phyloP scores from a whole-genome alignment of 2,797 vertebrate species.

The Onychomys leucogaster region DNA sequence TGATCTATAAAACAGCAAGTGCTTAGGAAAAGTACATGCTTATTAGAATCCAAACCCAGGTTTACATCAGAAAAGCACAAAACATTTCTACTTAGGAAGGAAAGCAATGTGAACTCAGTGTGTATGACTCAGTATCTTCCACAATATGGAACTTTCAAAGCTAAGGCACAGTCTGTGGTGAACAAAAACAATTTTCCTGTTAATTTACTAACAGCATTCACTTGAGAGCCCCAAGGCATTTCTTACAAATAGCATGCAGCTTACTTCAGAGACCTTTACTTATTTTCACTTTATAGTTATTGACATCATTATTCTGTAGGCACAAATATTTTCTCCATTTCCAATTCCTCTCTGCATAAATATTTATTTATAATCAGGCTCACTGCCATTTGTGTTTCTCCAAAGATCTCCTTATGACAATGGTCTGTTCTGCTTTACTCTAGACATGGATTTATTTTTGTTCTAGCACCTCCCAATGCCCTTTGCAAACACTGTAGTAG shows the following conservation, averaged over 20 bases:
- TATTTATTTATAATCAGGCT: slow-evolving; percentile 57
- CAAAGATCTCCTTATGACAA: slow-evolving; percentile 32
- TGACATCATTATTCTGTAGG: slow-evolving; percentile 76
- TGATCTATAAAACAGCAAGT: slow-evolving; percentile 49
- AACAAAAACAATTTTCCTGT: slow-evolving; percentile 31
- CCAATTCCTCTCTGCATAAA: slow-evolving; percentile 36
- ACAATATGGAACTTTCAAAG: slow-evolving; percentile 74
- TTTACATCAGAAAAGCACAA: neutral
- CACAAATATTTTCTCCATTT: slow-evolving; percentile 47
- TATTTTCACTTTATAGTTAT: slow-evolving; percentile 73
- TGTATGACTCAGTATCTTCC: slow-evolving; percentile 26
- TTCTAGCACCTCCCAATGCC: slow-evolving; percentile 26
- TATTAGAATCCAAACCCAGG: neutral
- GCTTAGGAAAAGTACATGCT: neutral
- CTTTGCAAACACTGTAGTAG: slow-evolving; percentile 38
- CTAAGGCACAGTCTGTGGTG: slow-evolving; percentile 50
- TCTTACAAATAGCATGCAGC: slow-evolving; percentile 1
- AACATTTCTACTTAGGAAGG: slow-evolving; percentile 74
- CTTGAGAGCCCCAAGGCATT: slow-evolving; percentile 63
- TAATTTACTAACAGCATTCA: slow-evolving; percentile 40
- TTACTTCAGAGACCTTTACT: slow-evolving; percentile 53
- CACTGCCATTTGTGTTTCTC: slow-evolving; percentile 23
- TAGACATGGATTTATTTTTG: slow-evolving; percentile 57
- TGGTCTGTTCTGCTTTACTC: slow-evolving; percentile 22
- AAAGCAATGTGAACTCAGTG: slow-evolving; percentile 61